Percentiles rank a stretch among this genome's conserved stretches.
These are phyloP conservation scores for Scaptomyza graminum DNA, from an alignment of 1,140 invertebrate species.

Conservation along the genomic window DNA sequence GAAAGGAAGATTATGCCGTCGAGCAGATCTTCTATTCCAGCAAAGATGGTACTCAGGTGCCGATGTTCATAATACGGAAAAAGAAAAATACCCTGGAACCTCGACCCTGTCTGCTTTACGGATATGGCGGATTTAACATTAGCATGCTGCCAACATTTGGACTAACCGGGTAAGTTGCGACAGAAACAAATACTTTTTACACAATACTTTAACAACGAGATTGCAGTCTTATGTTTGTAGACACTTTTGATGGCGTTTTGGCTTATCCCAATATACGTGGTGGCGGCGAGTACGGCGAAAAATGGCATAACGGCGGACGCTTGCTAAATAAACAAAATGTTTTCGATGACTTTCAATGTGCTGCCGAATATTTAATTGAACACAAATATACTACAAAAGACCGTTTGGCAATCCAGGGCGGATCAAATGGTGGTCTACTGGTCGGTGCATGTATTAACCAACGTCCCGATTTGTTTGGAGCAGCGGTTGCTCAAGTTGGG, in stretches of 20 bases:
- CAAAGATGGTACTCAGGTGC: constrained; percentile 97
- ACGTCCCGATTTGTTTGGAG: constrained; percentile 96
- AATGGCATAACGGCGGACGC: constrained; percentile 97
- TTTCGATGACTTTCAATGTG: constrained; percentile 98
- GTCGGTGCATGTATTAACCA: constrained; percentile 97
- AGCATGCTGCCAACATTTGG: constrained; percentile 93
- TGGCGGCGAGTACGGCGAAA: constrained; percentile 98
- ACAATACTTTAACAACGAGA: neutral
- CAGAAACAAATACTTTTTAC: neutral
- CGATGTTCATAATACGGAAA: constrained; percentile 97
- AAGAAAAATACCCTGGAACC: constrained; percentile 88
- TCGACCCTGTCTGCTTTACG: constrained; percentile 94
- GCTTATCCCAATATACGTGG: constrained; percentile 98
- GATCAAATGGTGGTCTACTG: constrained; percentile 97
- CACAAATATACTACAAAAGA: constrained; percentile 91
- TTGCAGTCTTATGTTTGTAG: constrained; percentile 91
- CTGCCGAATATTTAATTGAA: constrained; percentile 94
- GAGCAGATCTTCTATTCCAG: constrained; percentile 97
- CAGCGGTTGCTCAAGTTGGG: constrained; percentile 96
- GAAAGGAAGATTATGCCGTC: constrained; percentile 91
- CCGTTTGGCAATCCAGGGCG: constrained; percentile 95
- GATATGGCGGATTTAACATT: constrained; percentile 99
- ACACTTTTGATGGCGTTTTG: constrained; percentile 94
- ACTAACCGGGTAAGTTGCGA: constrained; percentile 53
- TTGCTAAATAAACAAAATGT: constrained; percentile 98